phyloP scores from a whole-genome alignment of 2,888 invertebrate genomes.

The Hybos culiciformis region DNA sequence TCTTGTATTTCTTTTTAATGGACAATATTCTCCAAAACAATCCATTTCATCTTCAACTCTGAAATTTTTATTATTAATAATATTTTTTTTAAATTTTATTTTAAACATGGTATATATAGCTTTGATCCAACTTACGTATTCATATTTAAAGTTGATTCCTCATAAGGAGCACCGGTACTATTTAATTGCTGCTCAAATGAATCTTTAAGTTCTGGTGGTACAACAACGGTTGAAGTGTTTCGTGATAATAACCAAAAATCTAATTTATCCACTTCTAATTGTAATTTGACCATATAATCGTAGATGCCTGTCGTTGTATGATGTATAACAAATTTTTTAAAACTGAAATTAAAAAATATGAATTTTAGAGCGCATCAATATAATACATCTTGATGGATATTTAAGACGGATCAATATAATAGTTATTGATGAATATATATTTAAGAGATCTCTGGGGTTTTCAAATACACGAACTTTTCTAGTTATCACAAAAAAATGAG shows the following conservation, averaged over 20 bases:
- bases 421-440: too few species aligned
- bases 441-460: too few species aligned
- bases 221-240: conserved; percentile 30
- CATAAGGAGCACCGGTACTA: conserved; percentile 22
- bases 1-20: conserved; percentile 24
- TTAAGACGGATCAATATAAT: too few species aligned
- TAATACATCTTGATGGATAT: neutral
- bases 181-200: conserved; percentile 25
- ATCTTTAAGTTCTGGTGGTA: conserved; percentile 23
- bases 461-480: too few species aligned
- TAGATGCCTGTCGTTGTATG: conserved; percentile 25
- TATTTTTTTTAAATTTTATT: neutral
- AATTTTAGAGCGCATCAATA: neutral
- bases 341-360: conserved; percentile 18
- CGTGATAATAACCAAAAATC: conserved; percentile 33
- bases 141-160: conserved; percentile 24
- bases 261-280: conserved; percentile 23
- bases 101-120: conserved; percentile 8
- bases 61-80: neutral
- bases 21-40: conserved; percentile 18
- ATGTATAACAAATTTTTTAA: conserved; percentile 29
- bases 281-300: conserved; percentile 28
- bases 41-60: conserved; percentile 15
- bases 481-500: too few species aligned
- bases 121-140: too few species aligned